These are phyloP conservation scores for Fabriciana adippe DNA, from an alignment of 2,888 invertebrate species.

Conservation along the genomic window DNA sequence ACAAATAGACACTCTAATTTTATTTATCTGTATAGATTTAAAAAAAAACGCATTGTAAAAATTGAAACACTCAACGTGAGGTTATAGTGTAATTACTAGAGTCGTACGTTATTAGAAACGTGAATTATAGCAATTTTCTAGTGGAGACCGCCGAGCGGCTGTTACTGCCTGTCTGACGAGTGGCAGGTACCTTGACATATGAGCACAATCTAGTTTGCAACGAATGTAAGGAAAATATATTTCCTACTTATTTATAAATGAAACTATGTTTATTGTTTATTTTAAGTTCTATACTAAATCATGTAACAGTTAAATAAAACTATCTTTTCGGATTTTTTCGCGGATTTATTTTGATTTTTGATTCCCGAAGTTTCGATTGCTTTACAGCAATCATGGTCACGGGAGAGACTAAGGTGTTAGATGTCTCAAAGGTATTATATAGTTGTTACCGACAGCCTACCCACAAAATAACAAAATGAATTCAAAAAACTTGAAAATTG, in stretches of 20 bases:
- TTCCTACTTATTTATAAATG: background rate
- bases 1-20: no score
- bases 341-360: no score
- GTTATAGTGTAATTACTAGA: background rate
- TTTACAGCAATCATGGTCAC: no score
- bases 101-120: slow-evolving; percentile 17
- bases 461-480: no score
- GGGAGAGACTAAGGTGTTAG: no score
- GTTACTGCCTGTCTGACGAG: slow-evolving; percentile 8
- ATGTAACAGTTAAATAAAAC: no score
- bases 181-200: background rate
- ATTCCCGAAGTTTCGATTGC: no score
- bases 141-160: slow-evolving; percentile 20
- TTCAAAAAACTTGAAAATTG: no score
- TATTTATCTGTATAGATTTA: no score
- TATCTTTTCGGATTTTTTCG: no score
- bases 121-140: slow-evolving; percentile 22
- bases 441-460: no score
- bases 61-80: slow-evolving; percentile 1
- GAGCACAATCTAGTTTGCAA: background rate
- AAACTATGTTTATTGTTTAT: background rate
- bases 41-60: background rate
- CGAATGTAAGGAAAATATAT: background rate
- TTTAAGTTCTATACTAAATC: background rate
- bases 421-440: no score